A percentile compares a stretch with the other conserved stretches of the same genome.
Conservation (phyloP, 1,140 invertebrate species). For the Bursaphelenchus mucronatus region DNA sequence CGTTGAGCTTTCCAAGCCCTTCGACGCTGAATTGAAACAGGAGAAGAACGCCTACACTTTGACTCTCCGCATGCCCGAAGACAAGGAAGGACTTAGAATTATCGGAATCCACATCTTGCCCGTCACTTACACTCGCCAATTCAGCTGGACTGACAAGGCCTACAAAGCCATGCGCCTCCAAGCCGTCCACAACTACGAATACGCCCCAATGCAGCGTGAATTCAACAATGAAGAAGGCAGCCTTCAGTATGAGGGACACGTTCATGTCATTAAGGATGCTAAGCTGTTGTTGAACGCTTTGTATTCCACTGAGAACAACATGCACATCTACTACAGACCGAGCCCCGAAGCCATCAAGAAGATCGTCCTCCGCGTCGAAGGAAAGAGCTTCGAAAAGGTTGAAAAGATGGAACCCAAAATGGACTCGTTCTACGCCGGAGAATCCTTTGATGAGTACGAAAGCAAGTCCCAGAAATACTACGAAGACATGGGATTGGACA, state of each 20-base stretch:
- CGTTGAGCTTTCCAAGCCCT: constrained; percentile 27
- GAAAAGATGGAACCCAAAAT: neutral
- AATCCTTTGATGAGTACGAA: constrained; percentile 2
- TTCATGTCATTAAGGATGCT: neutral
- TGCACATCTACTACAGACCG: constrained; percentile 28
- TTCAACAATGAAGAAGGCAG: constrained; percentile 18
- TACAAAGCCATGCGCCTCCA: neutral
- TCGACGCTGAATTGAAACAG: constrained; percentile 28
- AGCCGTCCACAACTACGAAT: constrained; percentile 23
- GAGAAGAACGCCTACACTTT: constrained; percentile 2
- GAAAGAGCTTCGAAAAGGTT: constrained; percentile 3
- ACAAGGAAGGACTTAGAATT: constrained; percentile 30
- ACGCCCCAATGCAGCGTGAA: constrained; percentile 19
- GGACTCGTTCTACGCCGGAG: constrained; percentile 3
- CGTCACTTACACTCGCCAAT: constrained; percentile 32
- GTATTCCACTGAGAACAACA: constrained; percentile 36
- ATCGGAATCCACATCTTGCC: constrained; percentile 34
- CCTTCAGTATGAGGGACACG: constrained; percentile 18
- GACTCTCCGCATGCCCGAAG: constrained; percentile 28
- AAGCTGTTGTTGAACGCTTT: constrained; percentile 33
- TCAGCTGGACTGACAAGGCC: neutral
- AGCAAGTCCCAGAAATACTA: no score
- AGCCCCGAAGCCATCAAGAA: neutral
- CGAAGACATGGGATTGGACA: constrained; percentile 1
- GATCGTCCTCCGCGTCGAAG: constrained; percentile 4